phyloP scores from a whole-genome alignment of 2,888 invertebrate species.

The Argyresthia albistria region DNA sequence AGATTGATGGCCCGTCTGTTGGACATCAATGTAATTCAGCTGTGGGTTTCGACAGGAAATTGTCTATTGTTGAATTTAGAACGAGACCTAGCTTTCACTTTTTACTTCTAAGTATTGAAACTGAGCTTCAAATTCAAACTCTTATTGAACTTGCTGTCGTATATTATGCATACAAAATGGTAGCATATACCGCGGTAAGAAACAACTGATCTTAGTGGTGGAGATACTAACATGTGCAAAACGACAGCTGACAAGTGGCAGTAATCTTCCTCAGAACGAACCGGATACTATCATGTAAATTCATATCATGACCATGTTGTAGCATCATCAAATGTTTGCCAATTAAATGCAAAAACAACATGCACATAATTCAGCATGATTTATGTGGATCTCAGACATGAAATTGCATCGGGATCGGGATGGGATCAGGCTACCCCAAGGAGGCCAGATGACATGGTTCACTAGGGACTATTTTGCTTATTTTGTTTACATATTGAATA shows the following conservation, averaged over 20 bases:
- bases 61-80: not conserved
- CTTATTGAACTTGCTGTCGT: too few species aligned
- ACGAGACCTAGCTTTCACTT: not conserved
- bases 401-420: not conserved
- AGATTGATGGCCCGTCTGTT: conserved; percentile 1
- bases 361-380: not conserved
- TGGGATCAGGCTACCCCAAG: not conserved
- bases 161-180: too few species aligned
- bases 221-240: too few species aligned
- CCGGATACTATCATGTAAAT: too few species aligned
- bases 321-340: not conserved
- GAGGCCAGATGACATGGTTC: not conserved
- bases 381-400: conserved; percentile 1
- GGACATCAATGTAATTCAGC: not conserved
- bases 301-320: not conserved
- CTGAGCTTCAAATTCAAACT: too few species aligned
- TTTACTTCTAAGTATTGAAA: not conserved
- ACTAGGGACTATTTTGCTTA: not conserved
- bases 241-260: too few species aligned
- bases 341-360: not conserved
- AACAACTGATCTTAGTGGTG: too few species aligned
- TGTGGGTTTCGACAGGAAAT: not conserved
- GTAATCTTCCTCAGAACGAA: too few species aligned
- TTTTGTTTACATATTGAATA: too few species aligned
- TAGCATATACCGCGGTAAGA: too few species aligned